Base-by-base conservation (phyloP, 1,140 invertebrate genomes). In the Dysdera silvatica region DNA sequence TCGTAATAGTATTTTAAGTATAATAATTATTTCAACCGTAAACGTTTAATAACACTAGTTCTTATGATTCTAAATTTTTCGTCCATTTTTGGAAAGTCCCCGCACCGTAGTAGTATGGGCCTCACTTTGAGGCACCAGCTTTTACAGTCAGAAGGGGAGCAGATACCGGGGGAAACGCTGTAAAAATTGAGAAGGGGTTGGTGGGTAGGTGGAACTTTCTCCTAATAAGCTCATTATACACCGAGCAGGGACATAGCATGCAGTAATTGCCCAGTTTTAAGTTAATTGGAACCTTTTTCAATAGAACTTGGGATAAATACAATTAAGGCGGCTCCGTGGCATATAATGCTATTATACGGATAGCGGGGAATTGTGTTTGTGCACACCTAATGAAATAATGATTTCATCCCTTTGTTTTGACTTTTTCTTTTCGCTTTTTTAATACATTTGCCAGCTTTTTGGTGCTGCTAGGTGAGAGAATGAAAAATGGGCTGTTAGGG, bases 241-340 rank as follows among this genome's bases (percentile, higher is more conserved):
- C 20, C 18, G 33, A 6, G 20, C 61, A 48, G 52, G 52, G 56
- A 52, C 61, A 55, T 40, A 29, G 24, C 32, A 55, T 37, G 37
- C 53, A 49, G 61, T 63, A 63, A 63, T 63, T 63, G 61, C 61
- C 53, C 61, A 55, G 61, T 63, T 63, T 63, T 63, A 63, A 63
- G 61, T 63, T 63, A 63, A 63, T 63, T 63, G 61, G 61, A 63
- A 63, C 56, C 61, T 63, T 63, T 63, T 63, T 63, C 61, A 56
- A 63, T 40, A 32, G 28, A 32, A 32, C 55, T 63, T 55, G 37
- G 61, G 52, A 63, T 63, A 56, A 63, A 63, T 63, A 63, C 56
- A 63, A 63, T 63, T 63, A 63, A 52, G 40, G 61, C 43, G 37
- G 53, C 31, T 45, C 8, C 10, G 49, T 37, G 53, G 26, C 53